Conservation (phyloP, 2,113 vertebrate genomes). For the Eptesicus fuscus region DNA sequence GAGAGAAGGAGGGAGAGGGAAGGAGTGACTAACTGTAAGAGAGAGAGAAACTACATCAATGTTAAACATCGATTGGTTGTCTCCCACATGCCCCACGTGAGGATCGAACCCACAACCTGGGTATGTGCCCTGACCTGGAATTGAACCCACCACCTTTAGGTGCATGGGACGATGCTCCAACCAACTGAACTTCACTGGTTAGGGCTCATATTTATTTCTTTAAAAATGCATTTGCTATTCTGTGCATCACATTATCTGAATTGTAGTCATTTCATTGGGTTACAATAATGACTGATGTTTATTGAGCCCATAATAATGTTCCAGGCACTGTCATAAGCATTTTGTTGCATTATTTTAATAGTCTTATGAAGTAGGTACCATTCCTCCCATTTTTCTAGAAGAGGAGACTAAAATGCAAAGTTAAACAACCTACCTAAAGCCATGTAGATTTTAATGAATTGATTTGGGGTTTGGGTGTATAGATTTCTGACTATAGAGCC, state of each 20-base stretch:
- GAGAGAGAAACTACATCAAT: not conserved
- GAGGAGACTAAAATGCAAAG: not conserved
- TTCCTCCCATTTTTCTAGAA: not conserved
- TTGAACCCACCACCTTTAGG: not conserved
- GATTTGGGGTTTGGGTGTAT: not conserved
- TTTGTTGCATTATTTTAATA: slow-evolving; percentile 37
- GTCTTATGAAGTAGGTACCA: slow-evolving; percentile 4
- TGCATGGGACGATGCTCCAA: not conserved
- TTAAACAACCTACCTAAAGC: slow-evolving; percentile 11
- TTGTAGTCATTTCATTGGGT: slow-evolving; percentile 29
- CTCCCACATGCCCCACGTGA: not conserved
- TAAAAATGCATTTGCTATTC: slow-evolving; percentile 28
- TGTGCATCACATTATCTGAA: not conserved
- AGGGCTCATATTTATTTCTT: slow-evolving; percentile 14
- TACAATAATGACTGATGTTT: slow-evolving; percentile 33
- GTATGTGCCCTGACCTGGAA: not conserved
- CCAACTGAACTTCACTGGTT: not conserved
- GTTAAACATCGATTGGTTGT: not conserved
- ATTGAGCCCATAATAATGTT: slow-evolving; percentile 16
- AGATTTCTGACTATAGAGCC: slow-evolving; percentile 15
- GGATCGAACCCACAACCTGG: not conserved
- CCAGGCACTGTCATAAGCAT: not conserved
- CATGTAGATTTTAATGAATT: not conserved
- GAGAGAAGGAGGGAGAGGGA: too few species aligned
- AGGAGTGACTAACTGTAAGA: too few species aligned